Base-by-base conservation (phyloP, 1,140 invertebrate genomes). In the Pemphigus obesinymphae region DNA sequence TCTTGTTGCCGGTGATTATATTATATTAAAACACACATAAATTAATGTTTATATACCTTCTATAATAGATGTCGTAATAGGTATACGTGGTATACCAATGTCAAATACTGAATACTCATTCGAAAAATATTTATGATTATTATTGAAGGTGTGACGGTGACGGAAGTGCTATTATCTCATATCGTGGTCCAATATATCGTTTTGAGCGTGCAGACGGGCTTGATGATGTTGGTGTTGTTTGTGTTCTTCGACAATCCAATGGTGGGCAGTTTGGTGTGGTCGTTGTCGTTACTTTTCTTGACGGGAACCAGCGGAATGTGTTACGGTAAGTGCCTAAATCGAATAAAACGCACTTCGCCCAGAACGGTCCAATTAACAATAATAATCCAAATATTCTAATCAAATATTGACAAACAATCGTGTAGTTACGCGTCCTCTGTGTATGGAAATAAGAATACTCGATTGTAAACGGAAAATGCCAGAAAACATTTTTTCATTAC, bases 131-230 rank as follows among this genome's bases (percentile, higher is more conserved):
- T 72, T 83, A 82, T n/a, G n/a, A n/a, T 61, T 81, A 13, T 45
- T 45, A 58, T 17, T 3, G 8, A 70, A 86, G 85, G 96, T 53
- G 95, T 98, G 0, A 92, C 92, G 0, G 92, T 95, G 0, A 91
- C 91, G 1, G 94, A 96, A 88, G 91, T 96, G 34, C 89, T 97
- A 31, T 90, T 95, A 34, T 92, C 92, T 13, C 95, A 96, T 87
- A 91, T 96, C 1, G 88, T 93, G 7, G 94, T 95, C 0, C 95
- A 98, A 86, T 94, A 97, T 86, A 86, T 93, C 0, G 92, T 97
- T 6, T 93, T 98, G 92, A 85, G 91, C 1, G 90, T 94, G 0
- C 96, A 98, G 88, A 92, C 94, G 0, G 86, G 88, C 95, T 87
- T 96, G 96, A 85, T 86, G 85, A 84, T 86, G 83, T 73, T 86